Evolutionary conservation across 2,888 invertebrate genomes (phyloP), one percentile per base, ranked within the genome.

Genomic region (Scaptomyza cyrtandrae): DNA sequence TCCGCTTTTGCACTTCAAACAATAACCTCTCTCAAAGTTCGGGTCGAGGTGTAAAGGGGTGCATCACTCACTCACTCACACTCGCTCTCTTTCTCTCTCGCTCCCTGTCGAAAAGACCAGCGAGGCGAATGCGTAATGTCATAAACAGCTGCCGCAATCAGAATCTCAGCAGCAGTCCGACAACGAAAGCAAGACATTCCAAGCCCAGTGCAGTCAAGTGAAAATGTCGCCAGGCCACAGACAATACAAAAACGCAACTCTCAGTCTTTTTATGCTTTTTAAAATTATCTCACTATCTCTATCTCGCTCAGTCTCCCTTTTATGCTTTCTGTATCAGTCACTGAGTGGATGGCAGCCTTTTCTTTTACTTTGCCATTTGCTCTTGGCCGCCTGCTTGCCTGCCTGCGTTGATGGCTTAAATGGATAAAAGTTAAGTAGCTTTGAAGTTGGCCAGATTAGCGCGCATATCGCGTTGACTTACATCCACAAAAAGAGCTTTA

Each of bases 121-220:
- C 86, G 81, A 83, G 78, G 83, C 83, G 83, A 78, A 84, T 83
- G 85, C 78, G 81, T 86, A 81, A 83, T 83, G 86, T 86, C 83
- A 83, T 80, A 83, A 83, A 74, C 83, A 83, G 86, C 87, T 86
- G 85, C 68, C 64, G 78, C 78, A 84, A 84, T 86, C 82, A 74
- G 74, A 83, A 75, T 86, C 86, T 75, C 83, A 81, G 83, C 80
- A 73, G 70, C 64, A 76, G 80, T 71, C 70, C 65, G 45, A 81
- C 67, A 69, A 43, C 59, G 48, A 58, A 78, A 78, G 46, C 62
- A 65, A 74, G 81, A 85, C 78, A 76, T 78, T 86, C 74, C 78
- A 84, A 84, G 76, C 71, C 72, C 44, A 63, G 78, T 80, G 81
- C 86, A 80, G 78, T 86, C 78, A 75, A 75, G 70, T 55, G 71